These are phyloP conservation scores for Porites australiensis DNA, from an alignment of 64 coral and sea anemone genomes.

Conservation along the genomic window DNA sequence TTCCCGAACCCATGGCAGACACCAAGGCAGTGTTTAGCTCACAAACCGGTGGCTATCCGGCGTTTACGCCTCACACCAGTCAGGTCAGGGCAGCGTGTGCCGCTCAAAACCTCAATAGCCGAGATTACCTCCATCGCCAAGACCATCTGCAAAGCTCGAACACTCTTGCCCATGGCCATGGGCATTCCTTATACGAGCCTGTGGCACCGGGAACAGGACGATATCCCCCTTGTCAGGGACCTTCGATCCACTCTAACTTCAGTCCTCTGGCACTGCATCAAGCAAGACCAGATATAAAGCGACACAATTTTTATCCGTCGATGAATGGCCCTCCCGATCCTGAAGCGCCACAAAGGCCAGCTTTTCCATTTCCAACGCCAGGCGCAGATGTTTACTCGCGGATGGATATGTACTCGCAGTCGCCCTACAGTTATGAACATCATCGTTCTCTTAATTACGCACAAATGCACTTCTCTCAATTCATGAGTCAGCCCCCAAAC, in stretches of 20 bases:
- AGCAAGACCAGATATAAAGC: constrained; percentile 73
- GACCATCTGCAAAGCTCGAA: constrained; percentile 43
- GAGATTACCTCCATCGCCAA: constrained; percentile 51
- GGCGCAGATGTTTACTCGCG: constrained; percentile 36
- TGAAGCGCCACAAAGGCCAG: constrained; percentile 43
- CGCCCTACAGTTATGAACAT: constrained; percentile 63
- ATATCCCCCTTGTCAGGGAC: constrained; percentile 64
- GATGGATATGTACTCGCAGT: constrained; percentile 67
- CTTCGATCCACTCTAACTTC: constrained; percentile 56
- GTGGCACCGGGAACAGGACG: constrained; percentile 21
- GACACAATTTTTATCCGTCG: constrained; percentile 61
- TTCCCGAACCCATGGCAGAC: constrained; percentile 60
- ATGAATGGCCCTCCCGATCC: constrained; percentile 60
- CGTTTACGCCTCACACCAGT: constrained; percentile 64
- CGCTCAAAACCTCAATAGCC: constrained; percentile 34
- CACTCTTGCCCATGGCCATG: constrained; percentile 41
- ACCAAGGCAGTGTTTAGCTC: constrained; percentile 57
- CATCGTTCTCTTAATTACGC: constrained; percentile 59
- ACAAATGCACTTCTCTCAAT: constrained; percentile 71
- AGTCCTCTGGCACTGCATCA: constrained; percentile 72
- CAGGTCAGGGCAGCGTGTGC: constrained; percentile 65
- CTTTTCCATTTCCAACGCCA: constrained; percentile 51
- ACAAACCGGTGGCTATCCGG: constrained; percentile 40
- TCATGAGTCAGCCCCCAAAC: constrained; percentile 84
- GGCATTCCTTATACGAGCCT: constrained; percentile 60